A percentile compares a stretch with the other conserved stretches of the same genome.
These are phyloP conservation scores for Anarrhichthys ocellatus DNA, from an alignment of 2,113 vertebrate species.

Conservation along the genomic window DNA sequence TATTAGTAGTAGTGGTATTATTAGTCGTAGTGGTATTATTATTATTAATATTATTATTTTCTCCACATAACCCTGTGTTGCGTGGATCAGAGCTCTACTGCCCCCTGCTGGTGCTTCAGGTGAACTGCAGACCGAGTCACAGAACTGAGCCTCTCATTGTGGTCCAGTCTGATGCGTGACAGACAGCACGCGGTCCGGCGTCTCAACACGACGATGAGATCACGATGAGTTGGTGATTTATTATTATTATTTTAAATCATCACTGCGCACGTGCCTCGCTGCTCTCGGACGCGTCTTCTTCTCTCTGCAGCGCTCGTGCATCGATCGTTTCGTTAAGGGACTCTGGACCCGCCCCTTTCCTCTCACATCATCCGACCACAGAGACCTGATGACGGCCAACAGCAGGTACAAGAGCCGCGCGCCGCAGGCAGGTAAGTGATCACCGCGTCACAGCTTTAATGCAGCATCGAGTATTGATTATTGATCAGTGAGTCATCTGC, in stretches of 20 bases:
- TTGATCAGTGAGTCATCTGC: neutral
- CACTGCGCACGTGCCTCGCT: no score
- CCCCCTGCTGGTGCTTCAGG: neutral
- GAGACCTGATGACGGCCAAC: constrained; percentile 71
- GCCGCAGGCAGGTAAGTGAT: constrained; percentile 29
- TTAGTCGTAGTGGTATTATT: no score
- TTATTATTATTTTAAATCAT: no score
- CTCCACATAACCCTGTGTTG: no score
- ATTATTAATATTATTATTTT: no score
- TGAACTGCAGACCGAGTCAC: neutral
- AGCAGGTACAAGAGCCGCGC: constrained; percentile 73
- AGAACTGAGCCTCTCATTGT: no score
- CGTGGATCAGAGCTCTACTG: neutral
- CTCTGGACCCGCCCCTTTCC: neutral
- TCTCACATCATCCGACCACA: neutral
- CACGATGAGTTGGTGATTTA: no score
- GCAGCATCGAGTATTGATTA: neutral
- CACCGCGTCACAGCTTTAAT: neutral
- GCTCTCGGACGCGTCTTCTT: neutral
- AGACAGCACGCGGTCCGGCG: no score
- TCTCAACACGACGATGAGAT: no score
- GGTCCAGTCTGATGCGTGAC: no score
- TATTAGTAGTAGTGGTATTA: no score
- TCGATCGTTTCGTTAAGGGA: neutral
- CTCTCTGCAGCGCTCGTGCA: neutral